These are phyloP conservation scores for Balearica regulorum DNA, from an alignment of 2,797 vertebrate species.

Conservation along the genomic window DNA sequence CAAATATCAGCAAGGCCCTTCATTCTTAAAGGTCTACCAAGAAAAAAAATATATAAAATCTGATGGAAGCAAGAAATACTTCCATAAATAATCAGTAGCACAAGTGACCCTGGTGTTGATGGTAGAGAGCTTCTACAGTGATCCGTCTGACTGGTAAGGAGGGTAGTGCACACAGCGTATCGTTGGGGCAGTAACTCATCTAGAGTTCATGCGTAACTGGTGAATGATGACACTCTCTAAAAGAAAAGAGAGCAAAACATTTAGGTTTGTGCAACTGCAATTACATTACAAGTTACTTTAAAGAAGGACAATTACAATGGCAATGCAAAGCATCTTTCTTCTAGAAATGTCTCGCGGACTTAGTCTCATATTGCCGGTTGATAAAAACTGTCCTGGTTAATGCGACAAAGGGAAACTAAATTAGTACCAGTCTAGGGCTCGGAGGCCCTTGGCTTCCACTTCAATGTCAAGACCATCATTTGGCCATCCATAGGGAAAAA, in stretches of 20 bases:
- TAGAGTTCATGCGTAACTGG: slow-evolving; percentile 78
- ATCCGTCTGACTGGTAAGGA: slow-evolving; percentile 57
- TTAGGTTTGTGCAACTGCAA: neutral
- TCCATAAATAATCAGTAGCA: slow-evolving; percentile 75
- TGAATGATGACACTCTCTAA: slow-evolving; percentile 83
- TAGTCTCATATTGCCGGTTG: neutral
- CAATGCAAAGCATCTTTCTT: neutral
- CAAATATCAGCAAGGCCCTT: slow-evolving; percentile 36
- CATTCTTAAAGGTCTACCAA: slow-evolving; percentile 48
- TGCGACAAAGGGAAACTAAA: neutral
- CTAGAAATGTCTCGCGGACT: neutral
- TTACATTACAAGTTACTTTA: neutral
- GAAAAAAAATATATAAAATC: slow-evolving; percentile 3
- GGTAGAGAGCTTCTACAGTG: slow-evolving; percentile 42
- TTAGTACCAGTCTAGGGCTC: neutral
- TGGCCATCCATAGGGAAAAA: neutral
- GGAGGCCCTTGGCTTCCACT: neutral
- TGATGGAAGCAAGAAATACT: slow-evolving; percentile 62
- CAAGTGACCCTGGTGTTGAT: slow-evolving; percentile 56
- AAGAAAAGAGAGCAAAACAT: slow-evolving; percentile 68
- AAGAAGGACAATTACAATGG: neutral
- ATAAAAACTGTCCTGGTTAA: neutral
- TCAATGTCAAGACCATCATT: neutral
- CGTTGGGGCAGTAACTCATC: slow-evolving; percentile 65
- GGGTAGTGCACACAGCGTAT: slow-evolving; percentile 34